Conservation (phyloP, 35 echinoderm and acorn worm species). For the Anneissia japonica region DNA sequence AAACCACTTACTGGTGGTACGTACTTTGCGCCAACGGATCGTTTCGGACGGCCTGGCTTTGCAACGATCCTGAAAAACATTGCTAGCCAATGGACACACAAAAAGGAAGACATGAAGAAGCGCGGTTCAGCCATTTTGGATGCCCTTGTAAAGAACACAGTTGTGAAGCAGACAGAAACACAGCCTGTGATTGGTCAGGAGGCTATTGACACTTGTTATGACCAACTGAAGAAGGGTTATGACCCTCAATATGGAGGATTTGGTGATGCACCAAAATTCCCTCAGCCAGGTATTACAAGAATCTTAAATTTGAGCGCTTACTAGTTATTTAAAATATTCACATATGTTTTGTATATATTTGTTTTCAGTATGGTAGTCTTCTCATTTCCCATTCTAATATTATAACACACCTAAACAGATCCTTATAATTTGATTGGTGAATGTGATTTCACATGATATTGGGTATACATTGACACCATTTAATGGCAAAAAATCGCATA, state of each 20-base stretch:
- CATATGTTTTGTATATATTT: too few species aligned
- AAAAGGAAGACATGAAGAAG: slow-evolving; percentile 35
- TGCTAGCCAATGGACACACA: slow-evolving; percentile 62
- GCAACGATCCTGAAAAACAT: slow-evolving; percentile 60
- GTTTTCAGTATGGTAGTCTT: too few species aligned
- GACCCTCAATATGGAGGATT: slow-evolving; percentile 79
- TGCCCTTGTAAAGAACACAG: slow-evolving; percentile 46
- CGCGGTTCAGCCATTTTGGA: slow-evolving; percentile 64
- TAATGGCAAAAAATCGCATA: too few species aligned
- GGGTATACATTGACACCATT: too few species aligned
- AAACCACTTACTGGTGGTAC: slow-evolving; percentile 94
- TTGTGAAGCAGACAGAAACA: slow-evolving; percentile 16
- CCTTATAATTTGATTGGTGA: too few species aligned
- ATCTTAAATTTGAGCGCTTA: too few species aligned
- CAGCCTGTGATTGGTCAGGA: slow-evolving; percentile 35
- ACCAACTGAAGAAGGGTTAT: slow-evolving; percentile 57
- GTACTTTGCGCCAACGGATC: slow-evolving; percentile 88
- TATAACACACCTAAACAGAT: too few species aligned
- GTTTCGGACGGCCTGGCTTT: slow-evolving; percentile 81
- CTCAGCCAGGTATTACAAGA: slow-evolving; percentile 99
- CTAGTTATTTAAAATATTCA: too few species aligned
- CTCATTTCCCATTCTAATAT: too few species aligned
- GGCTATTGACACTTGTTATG: slow-evolving; percentile 48
- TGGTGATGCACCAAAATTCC: slow-evolving; percentile 94
- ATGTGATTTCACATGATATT: too few species aligned